These are phyloP conservation scores for Percopsis omiscomaycus DNA, from an alignment of 2,797 vertebrate species.

Conservation along the genomic window DNA sequence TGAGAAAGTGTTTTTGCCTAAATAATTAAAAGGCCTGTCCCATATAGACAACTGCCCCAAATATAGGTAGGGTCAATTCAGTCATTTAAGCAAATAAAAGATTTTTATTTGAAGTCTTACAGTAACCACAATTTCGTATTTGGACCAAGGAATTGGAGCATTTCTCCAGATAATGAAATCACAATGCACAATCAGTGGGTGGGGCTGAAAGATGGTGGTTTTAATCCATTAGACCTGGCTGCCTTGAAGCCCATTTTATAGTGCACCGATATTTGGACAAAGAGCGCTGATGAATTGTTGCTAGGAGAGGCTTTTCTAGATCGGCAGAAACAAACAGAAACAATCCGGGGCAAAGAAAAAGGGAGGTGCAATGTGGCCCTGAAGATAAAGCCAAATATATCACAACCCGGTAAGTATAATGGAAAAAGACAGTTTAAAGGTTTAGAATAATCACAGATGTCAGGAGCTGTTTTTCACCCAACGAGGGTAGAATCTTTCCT, in stretches of 20 bases:
- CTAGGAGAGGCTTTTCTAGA: constrained; percentile 39
- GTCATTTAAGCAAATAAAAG: too few relatives aligned
- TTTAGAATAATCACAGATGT: constrained; percentile 74
- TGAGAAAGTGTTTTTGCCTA: too few relatives aligned
- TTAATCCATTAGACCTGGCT: constrained; percentile 62
- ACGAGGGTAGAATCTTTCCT: constrained; percentile 41
- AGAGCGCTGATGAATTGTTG: constrained; percentile 52
- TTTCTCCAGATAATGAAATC: constrained; percentile 65
- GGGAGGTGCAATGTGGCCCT: constrained; percentile 57
- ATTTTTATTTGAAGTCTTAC: too few relatives aligned
- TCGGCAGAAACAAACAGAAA: constrained; percentile 65
- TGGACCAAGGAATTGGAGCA: constrained; percentile 44
- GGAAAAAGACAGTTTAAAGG: constrained; percentile 72
- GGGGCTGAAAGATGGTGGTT: constrained; percentile 51
- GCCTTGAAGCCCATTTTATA: constrained; percentile 35
- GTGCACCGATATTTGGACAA: constrained; percentile 51
- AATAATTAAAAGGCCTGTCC: too few relatives aligned
- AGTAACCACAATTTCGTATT: constrained; percentile 50
- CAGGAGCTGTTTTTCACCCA: constrained; percentile 64
- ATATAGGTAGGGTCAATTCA: too few relatives aligned
- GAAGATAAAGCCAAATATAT: constrained; percentile 73
- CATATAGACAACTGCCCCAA: too few relatives aligned
- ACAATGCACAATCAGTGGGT: constrained; percentile 53
- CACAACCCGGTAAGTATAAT: constrained; percentile 62
- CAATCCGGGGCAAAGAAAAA: constrained; percentile 53